phyloP scores from a whole-genome alignment of 1,140 invertebrate species.

The Sogatella furcifera region DNA sequence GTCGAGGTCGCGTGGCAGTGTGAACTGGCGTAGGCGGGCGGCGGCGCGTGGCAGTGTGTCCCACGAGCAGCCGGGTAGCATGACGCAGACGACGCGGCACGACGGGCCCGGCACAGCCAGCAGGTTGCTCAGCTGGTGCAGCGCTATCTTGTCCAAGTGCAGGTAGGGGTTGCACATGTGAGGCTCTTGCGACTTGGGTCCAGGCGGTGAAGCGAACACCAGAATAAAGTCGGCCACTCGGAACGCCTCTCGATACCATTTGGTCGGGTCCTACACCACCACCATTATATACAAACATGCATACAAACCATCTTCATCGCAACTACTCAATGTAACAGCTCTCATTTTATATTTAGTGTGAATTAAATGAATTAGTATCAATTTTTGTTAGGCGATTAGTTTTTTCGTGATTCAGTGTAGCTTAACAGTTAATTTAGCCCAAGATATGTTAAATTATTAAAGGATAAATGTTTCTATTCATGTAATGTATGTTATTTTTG shows the following conservation, averaged over 20 bases:
- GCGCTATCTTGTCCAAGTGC: constrained; percentile 8
- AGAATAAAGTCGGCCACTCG: constrained; percentile 9
- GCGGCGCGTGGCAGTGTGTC: constrained; percentile 11
- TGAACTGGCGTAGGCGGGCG: constrained; percentile 8
- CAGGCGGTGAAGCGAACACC: constrained; percentile 11
- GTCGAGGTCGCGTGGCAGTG: constrained; percentile 19
- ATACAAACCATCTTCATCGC: too few relatives aligned
- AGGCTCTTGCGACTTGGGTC: background rate
- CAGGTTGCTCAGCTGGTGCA: background rate
- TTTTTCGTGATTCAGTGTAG: too few relatives aligned
- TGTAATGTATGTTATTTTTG: too few relatives aligned
- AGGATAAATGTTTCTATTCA: too few relatives aligned
- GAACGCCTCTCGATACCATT: constrained; percentile 11
- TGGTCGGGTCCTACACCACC: constrained; percentile 7
- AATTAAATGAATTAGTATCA: too few relatives aligned
- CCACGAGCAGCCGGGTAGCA: constrained; percentile 11
- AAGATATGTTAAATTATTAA: too few relatives aligned
- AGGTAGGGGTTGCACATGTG: constrained; percentile 11
- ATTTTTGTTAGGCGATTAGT: too few relatives aligned
- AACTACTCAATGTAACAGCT: too few relatives aligned
- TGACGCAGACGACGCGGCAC: constrained; percentile 6
- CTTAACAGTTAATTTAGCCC: too few relatives aligned
- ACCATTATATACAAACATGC: too few relatives aligned
- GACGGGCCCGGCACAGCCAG: constrained; percentile 1
- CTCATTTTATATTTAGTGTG: too few relatives aligned